Evolutionary conservation across 2,113 vertebrate species (phyloP), one percentile per base, ranked within the genome.

Genomic region (Phalacrocorax aristotelis): DNA sequence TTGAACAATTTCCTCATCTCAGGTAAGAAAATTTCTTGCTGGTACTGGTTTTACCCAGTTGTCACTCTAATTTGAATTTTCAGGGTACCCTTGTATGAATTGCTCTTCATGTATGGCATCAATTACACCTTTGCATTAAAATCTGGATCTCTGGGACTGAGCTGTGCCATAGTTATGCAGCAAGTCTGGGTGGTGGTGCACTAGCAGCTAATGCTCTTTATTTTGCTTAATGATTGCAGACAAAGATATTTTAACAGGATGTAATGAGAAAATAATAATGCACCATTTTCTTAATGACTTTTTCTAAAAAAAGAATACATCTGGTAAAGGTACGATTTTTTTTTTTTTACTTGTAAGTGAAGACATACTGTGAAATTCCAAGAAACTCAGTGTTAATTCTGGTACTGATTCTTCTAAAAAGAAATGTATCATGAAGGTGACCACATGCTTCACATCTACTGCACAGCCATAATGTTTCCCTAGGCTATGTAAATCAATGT

Each of bases 1-100:
- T 97, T 29, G 71, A 96, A 55, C 97, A 90, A 38, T 98, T 98
- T 58, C 98, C 98, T 70, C 98, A 99, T 64, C 94, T 99, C 81
- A 99, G 99, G 99, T 98, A 97, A 71, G 68, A 42, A 55, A 42
- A 17, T 76, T 52, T 79, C 19, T 89, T 93, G 6, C 15, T 65
- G 49, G 20, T 65, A 68, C 34, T 82, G 7, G 16, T 83, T 80
- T 62, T 66, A 80, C 32, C 32, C 17, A 52, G 16, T 51, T 78
- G 84, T 5, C 52, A 72, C 64, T 34, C 15, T 61, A 42, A 36
- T 40, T 57, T 87, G 11, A 62, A 7, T 72, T 93, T 92, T 34
- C 65, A 27, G 9, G 36, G 14, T 64, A 57, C 30, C 7, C 22
- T 87, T 2, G 0, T 75, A 9, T 15, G 34, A 32, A 78, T 48